Evolutionary conservation across 2,888 invertebrate species (phyloP).

Genomic region (Helobdella robusta): DNA sequence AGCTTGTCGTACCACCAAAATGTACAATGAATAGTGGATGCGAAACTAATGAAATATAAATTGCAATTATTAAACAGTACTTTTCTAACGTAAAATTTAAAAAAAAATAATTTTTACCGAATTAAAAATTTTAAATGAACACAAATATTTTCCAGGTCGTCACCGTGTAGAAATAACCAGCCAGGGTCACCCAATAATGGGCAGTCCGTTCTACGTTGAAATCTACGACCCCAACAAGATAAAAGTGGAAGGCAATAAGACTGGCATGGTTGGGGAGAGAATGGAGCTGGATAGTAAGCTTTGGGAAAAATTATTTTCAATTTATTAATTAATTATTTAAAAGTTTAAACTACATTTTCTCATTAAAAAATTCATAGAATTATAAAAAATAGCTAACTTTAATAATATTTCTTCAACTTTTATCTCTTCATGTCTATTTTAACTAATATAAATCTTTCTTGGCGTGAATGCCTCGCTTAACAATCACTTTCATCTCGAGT

Average conservation of each 20-base stretch:
- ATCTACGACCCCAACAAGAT: conserved; percentile 55
- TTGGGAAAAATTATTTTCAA: no score
- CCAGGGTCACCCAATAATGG: conserved; percentile 49
- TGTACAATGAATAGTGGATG: no score
- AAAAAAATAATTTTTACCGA: background rate
- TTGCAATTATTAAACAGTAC: background rate
- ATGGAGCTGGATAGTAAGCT: conserved; percentile 44
- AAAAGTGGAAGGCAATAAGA: conserved; percentile 43
- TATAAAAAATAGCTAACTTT: no score
- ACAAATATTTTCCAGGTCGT: conserved; percentile 46
- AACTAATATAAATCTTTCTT: no score
- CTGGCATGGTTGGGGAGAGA: conserved; percentile 41
- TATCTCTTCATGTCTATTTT: no score
- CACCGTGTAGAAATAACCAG: conserved; percentile 55
- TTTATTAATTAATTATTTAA: no score
- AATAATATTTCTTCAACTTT: no score
- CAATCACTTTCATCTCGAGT: no score
- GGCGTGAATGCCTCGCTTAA: no score
- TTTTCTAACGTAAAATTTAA: background rate
- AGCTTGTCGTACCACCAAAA: no score
- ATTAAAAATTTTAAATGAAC: background rate
- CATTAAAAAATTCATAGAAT: no score
- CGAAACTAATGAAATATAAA: background rate
- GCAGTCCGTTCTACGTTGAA: conserved; percentile 60
- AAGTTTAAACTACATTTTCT: no score